phyloP scores from a whole-genome alignment of 2,113 vertebrate species.

The Corythoichthys intestinalis region DNA sequence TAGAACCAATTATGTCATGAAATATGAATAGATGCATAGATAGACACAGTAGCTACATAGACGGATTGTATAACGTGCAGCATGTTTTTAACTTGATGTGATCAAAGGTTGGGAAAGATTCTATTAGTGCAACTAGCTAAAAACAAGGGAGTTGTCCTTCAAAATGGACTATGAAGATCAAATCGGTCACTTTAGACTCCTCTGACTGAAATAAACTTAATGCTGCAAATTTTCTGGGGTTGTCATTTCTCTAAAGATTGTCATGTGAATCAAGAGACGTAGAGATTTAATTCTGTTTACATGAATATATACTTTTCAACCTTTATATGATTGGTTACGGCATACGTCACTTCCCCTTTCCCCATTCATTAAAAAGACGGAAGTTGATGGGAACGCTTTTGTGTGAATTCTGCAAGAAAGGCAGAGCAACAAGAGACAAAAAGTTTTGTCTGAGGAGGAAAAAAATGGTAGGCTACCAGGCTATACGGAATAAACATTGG shows the following conservation, averaged over 20 bases:
- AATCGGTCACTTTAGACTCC: not conserved
- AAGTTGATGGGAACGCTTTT: too few species aligned
- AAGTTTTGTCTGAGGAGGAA: too few species aligned
- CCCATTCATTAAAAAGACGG: too few species aligned
- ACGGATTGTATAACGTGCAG: not conserved
- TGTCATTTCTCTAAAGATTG: not conserved
- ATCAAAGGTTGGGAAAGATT: not conserved
- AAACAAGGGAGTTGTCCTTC: not conserved
- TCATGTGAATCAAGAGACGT: not conserved
- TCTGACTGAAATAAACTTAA: not conserved
- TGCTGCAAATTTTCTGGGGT: not conserved
- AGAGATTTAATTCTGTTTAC: not conserved
- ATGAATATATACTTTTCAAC: too few species aligned
- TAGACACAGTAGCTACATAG: not conserved
- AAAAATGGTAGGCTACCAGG: too few species aligned
- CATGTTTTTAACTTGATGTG: not conserved
- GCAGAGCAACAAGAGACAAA: too few species aligned
- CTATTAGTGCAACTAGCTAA: not conserved
- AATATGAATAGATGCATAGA: not conserved
- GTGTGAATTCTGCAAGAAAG: too few species aligned
- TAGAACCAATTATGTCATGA: not conserved
- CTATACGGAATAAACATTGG: too few species aligned
- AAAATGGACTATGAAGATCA: not conserved
- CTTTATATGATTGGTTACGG: too few species aligned
- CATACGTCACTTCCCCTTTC: too few species aligned